phyloP scores from a whole-genome alignment of 2,888 invertebrate genomes.

The Tipula helvola region DNA sequence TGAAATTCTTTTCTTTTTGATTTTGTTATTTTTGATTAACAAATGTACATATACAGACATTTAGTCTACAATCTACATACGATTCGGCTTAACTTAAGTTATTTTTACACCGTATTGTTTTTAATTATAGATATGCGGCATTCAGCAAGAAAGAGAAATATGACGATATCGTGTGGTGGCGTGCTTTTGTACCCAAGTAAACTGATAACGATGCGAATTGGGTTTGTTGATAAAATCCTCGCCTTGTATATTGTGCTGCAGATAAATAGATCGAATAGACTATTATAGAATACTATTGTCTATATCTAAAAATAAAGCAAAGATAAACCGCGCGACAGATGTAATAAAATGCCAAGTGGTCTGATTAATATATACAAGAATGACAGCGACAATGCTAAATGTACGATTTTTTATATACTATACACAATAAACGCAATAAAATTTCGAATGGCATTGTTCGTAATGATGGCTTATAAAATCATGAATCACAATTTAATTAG shows the following conservation, averaged over 20 bases:
- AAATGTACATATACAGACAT: background rate
- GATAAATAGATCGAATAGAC: background rate
- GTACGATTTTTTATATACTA: background rate
- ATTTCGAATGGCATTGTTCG: background rate
- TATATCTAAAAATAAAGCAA: background rate
- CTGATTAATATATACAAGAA: background rate
- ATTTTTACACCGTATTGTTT: background rate
- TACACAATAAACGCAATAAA: background rate
- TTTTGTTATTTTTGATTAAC: background rate
- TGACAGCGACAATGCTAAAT: background rate
- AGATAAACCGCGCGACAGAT: background rate
- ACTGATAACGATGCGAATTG: background rate
- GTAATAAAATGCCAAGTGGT: background rate
- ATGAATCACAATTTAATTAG: background rate
- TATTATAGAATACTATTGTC: background rate
- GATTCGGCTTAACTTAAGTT: background rate
- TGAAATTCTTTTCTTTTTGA: background rate
- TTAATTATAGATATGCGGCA: background rate
- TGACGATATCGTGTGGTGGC: background rate
- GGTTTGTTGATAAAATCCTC: no score
- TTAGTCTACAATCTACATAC: background rate
- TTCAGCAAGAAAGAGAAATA: background rate
- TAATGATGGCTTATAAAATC: background rate
- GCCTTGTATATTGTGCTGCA: background rate
- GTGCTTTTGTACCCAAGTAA: background rate